Base-by-base conservation (phyloP, 2,113 vertebrate genomes). In the Phrynosoma blainvillii region DNA sequence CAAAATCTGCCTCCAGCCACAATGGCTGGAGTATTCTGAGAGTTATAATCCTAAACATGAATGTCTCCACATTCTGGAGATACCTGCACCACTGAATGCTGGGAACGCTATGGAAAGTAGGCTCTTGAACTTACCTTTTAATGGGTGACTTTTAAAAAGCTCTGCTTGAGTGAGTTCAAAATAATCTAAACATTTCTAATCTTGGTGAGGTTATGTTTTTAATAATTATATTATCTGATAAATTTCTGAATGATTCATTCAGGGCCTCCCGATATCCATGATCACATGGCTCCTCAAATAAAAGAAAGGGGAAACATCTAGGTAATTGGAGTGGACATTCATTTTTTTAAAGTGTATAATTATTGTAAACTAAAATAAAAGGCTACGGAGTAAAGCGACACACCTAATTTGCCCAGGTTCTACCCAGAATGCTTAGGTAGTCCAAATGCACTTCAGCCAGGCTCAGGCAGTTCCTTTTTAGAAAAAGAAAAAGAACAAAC, bases 391-490 rank as follows among this genome's bases (percentile, higher is more conserved):
- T 59, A 90, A 92, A 88, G 74, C 84, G 54, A 56, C 30, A 89
- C 89, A 93, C 90, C 1, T 1, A 91, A 90, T 91, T 81, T 86
- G 6, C 21, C 77, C 84, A 85, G 91, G 90, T 93, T 93, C 85
- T 84, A 88, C 76, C 75, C 84, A 73, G 21, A 85, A 90, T 94
- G 90, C 87, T 84, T 40, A 73, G 87, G 77, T 87, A 90, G 89
- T 90, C 92, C 88, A 89, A 79, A 85, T 47, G 56, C 80, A 83
- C 85, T 93, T 93, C 91, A 93, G 88, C 87, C 65, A 93, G 96
- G 93, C 95, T 94, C 92, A 93, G 91, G 89, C 84, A 86, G 91
- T 94, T 95, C n/a, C 68, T 30, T 30, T 71, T 71, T 68, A 9
- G 66, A 62, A 62, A 62, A 62, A 18, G 18, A 62, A 93, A 89